Evolutionary conservation across 2,888 invertebrate species (phyloP), one percentile per base, ranked within the genome.

Genomic region (Athripsodes cinereus): DNA sequence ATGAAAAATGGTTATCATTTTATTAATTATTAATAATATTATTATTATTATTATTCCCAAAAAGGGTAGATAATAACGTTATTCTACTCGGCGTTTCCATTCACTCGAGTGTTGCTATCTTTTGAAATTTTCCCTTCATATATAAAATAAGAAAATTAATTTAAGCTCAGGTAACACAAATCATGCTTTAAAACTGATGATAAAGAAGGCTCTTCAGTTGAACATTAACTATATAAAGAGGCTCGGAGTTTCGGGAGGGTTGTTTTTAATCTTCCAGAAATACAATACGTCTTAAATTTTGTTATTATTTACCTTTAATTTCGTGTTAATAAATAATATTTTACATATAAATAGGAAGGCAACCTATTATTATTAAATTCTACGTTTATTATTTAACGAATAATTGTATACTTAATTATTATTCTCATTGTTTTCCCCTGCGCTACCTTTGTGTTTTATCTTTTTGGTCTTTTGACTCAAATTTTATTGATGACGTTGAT

Each of bases 91-190:
- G 26, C 40, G 2, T 40, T 13, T 13, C 5, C 40, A 40, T 13
- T 26, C 26, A 16, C 40, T 40, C 13, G 40, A 40, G 16, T 13
- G 5, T 40, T 40, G 40, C 5, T 40, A 40, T 13, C 40, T 40
- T 40, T 40, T 40, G 16, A 40, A 40, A n/a, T 3, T 40, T 44
- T 44, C 21, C 35, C 44, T n/a, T 5, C 13, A 2, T 40, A 5
- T 3, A 40, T n/a, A 40, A n/a, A 52, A n/a, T n/a, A n/a, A 46
- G 59, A 57, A 59, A 59, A 62, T 57, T 59, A 62, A 62, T 62
- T 59, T 53, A 20, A 20, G 57, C 34, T 52, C 57, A 49, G 49
- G 55, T 46, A 52, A 54, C 57, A 62, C 59, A 62, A 62, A 62
- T 62, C 62, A 59, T 47, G 55, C 40, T 31, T 51, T 56, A 49